phyloP scores from a whole-genome alignment of 2,797 vertebrate genomes.

The Bradypus variegatus region DNA sequence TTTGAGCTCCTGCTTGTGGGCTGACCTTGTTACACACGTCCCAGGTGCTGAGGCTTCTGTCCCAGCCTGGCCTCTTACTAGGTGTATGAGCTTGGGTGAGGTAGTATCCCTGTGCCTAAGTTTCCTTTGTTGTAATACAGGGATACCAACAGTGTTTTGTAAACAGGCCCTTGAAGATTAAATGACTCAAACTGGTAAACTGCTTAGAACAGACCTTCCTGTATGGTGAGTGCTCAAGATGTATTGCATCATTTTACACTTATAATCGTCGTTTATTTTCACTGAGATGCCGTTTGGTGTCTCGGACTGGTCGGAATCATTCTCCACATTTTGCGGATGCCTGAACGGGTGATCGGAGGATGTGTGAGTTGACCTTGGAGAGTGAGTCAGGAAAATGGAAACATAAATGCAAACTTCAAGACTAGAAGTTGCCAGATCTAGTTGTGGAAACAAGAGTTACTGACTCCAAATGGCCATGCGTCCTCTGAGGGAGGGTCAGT shows the following conservation, averaged over 20 bases:
- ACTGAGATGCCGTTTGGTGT: neutral
- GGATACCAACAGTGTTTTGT: neutral
- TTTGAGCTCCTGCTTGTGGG: neutral
- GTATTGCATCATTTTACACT: neutral
- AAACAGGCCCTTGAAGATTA: neutral
- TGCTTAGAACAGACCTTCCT: neutral
- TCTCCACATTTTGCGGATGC: neutral
- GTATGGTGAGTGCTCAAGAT: neutral
- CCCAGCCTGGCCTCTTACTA: too few species aligned
- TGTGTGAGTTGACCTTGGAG: neutral
- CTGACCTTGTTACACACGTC: rapidly evolving
- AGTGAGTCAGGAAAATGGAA: neutral
- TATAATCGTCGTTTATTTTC: neutral
- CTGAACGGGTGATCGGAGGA: neutral
- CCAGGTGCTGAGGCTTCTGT: neutral
- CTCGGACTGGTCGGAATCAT: neutral
- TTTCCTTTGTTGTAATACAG: neutral
- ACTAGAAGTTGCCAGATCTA: neutral
- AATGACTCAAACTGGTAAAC: neutral
- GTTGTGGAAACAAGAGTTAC: neutral
- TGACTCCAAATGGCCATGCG: too few species aligned
- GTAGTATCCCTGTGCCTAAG: neutral
- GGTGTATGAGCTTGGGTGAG: neutral
- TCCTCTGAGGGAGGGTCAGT: neutral
- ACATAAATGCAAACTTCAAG: neutral